Percentiles rank a stretch among this genome's conserved stretches.
These are phyloP conservation scores for Corythucha ciliata DNA, from an alignment of 2,888 invertebrate genomes.

Conservation along the genomic window DNA sequence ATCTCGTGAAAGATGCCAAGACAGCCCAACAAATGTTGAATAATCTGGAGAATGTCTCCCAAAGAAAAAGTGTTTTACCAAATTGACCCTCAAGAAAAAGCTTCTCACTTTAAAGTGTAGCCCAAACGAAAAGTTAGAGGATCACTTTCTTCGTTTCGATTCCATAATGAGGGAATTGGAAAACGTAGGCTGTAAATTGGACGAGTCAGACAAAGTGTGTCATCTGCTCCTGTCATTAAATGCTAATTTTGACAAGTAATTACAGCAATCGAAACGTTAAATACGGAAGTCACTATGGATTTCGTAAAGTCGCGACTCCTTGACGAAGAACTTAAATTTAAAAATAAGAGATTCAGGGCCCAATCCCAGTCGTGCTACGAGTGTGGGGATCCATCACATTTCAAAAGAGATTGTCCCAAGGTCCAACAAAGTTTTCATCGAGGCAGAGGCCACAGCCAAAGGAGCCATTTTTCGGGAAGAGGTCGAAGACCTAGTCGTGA, in stretches of 20 bases:
- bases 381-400: too few relatives aligned
- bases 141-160: constrained; percentile 24
- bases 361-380: too few relatives aligned
- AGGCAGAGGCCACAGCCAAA: too few relatives aligned
- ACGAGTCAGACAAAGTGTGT: constrained; percentile 23
- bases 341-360: too few relatives aligned
- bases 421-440: too few relatives aligned
- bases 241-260: constrained; percentile 18
- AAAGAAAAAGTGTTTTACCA: constrained; percentile 13
- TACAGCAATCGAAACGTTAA: constrained; percentile 20
- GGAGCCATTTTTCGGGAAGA: too few relatives aligned
- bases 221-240: constrained; percentile 22
- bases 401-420: too few relatives aligned
- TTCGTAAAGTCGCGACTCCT: constrained; percentile 20
- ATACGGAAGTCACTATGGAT: constrained; percentile 14
- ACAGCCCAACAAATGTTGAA: not conserved
- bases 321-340: constrained; percentile 18
- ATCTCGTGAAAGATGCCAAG: not conserved
- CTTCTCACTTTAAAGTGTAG: constrained; percentile 11
- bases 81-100: constrained; percentile 13
- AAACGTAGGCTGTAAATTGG: constrained; percentile 15
- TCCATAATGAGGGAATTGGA: constrained; percentile 17
- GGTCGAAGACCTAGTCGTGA: too few relatives aligned
- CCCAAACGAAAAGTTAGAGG: constrained; percentile 13
- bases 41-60: constrained; percentile 14